phyloP scores from a whole-genome alignment of 2,888 invertebrate species.

The Protophormia terraenovae region DNA sequence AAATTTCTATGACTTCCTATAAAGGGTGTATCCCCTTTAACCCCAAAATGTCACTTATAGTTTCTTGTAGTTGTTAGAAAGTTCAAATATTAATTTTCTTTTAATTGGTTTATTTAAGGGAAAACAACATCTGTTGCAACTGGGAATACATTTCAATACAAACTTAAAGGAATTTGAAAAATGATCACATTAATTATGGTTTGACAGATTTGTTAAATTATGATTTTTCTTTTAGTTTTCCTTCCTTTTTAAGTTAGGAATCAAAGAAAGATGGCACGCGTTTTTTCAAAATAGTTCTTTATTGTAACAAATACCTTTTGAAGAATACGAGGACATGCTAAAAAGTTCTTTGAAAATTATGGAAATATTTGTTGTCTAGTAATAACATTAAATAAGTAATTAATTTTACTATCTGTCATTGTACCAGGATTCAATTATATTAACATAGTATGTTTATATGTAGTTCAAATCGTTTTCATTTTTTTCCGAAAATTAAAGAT shows the following conservation, averaged over 20 bases:
- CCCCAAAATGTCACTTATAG: constrained; percentile 45
- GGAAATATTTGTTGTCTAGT: too few species aligned
- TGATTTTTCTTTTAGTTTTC: constrained; percentile 24
- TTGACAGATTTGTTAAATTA: constrained; percentile 66
- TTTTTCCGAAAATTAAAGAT: too few species aligned
- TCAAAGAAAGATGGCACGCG: constrained; percentile 31
- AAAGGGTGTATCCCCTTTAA: constrained; percentile 41
- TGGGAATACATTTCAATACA: neutral
- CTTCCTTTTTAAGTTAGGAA: neutral
- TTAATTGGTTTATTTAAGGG: neutral
- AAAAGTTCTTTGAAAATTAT: neutral
- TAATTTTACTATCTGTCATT: too few species aligned
- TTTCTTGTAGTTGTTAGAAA: constrained; percentile 19
- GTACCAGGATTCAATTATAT: too few species aligned
- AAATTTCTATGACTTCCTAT: neutral
- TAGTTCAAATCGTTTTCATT: too few species aligned
- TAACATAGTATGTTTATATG: too few species aligned
- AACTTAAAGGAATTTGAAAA: neutral
- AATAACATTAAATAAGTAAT: too few species aligned
- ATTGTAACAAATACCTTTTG: neutral
- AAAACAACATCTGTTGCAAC: constrained; percentile 32
- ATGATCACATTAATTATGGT: constrained; percentile 62
- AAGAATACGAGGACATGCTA: neutral
- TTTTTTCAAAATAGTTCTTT: neutral
- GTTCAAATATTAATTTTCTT: constrained; percentile 36